Evolutionary conservation across 2,113 vertebrate genomes (phyloP).

Genomic region (Plestiodon gilberti): DNA sequence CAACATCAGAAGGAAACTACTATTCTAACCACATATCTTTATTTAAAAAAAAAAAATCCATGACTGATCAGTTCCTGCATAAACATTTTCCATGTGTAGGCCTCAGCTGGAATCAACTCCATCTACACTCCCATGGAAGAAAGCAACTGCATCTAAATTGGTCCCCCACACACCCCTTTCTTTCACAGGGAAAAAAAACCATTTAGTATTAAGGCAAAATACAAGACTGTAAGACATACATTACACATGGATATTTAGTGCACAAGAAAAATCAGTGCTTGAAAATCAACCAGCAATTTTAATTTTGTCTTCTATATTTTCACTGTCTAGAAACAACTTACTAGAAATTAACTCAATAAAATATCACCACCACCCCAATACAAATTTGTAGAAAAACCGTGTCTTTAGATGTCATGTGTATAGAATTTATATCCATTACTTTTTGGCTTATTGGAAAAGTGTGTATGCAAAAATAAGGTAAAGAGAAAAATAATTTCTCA

Average conservation of each 20-base stretch:
- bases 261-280: constrained; percentile 23
- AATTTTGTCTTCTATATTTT: background rate
- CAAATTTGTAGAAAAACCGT: background rate
- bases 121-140: background rate
- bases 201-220: constrained; percentile 2
- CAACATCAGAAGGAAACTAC: background rate
- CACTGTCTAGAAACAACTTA: constrained; percentile 12
- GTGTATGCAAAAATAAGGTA: background rate
- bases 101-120: background rate
- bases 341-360: background rate
- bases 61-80: background rate
- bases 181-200: background rate
- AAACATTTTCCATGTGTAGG: constrained; percentile 9
- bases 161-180: background rate
- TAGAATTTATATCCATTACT: background rate
- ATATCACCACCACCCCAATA: no score
- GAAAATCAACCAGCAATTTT: background rate
- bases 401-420: constrained; percentile 7
- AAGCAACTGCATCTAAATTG: background rate
- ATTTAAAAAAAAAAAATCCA: background rate
- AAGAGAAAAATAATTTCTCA: background rate
- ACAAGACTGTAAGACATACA: background rate
- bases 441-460: constrained; percentile 24
- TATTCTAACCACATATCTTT: background rate
- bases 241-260: constrained; percentile 9